Evolutionary conservation across 1,140 invertebrate species (phyloP), one percentile per base, ranked within the genome.

Genomic region (Dendrolimus kikuchii): DNA sequence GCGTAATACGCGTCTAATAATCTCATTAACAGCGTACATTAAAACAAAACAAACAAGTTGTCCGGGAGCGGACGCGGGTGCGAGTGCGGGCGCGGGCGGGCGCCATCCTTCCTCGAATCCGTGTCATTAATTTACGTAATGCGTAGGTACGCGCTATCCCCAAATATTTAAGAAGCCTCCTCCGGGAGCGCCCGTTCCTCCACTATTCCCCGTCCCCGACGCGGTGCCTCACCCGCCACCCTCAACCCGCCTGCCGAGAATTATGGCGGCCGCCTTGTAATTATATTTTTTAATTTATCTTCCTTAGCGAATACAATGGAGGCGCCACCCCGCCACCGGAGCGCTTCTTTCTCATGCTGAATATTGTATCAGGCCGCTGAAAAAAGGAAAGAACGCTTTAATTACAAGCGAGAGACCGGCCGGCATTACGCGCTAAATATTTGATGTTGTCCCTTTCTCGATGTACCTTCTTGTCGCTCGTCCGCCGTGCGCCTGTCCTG

Each of bases 231-330:
- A 43, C 60, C 58, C 71, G 58, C 77, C 68, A 55, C 72, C 76
- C 67, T 62, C 74, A 53, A 56, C 70, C 75, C 83, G 74, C 81
- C 81, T 67, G 81, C 72, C 81, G 82, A 88, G 86, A 88, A 87
- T 88, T 88, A 88, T 88, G 86, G 86, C 85, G 84, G 85, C 85
- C 86, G 86, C 86, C 84, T 87, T 87, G 86, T 88, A 88, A 88
- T 88, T 88, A 88, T 88, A 88, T 88, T 88, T 88, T 88, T 88
- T 88, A 88, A 88, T 88, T 88, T 88, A 88, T 88, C 86, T 88
- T 88, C 86, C 86, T 88, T 88, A 87, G 85, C 80, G 81, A 82
- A 84, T 84, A 88, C 83, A 88, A 86, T 84, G 81, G 81, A 82
- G 82, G 82, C 80, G 79, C 82, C 82, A 80, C 81, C 82, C 80